Evolutionary conservation across 1,140 invertebrate species (phyloP), one percentile per base, ranked within the genome.

Genomic region (Danaus melanippus): DNA sequence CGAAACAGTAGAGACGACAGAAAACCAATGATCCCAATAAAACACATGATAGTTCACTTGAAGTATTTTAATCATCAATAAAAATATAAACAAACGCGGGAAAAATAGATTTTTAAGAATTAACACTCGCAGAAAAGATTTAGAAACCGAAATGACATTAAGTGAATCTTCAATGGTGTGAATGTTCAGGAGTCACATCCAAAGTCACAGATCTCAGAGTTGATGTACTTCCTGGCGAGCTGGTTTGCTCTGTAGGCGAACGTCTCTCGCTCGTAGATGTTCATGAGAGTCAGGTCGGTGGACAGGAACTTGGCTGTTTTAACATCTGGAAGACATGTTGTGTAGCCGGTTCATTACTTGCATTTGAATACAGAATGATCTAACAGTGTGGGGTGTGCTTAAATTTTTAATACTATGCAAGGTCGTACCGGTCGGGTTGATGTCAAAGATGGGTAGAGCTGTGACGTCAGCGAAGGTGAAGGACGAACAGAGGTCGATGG

Each of bases 181-280:
- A 39, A 10, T 12, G 10, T 12, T 58, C 60, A 66, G 40, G 12
- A 64, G 12, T 70, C 49, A 42, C 79, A 83, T 2, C 74, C 69
- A 41, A 74, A 83, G 50, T 81, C 60, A 39, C 79, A 83, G 12
- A 79, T 62, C 0, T 54, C 11, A 0, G 66, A 64, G 54, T 77
- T 75, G 9, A 81, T 56, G 47, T 55, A 80, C 1, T 56, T 57
- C 0, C 71, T 48, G 2, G 66, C 47, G 9, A 83, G 56, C 0
- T 55, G 46, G 10, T 56, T 64, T 5, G 64, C 76, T 46, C 75
- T 53, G 47, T 56, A 69, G 47, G 53, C 60, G 60, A 76, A 74
- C 0, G 62, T 63, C 11, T 83, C 79, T n/a, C 74, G 53, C 42
- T 81, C 77, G 64, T 59, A 83, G 39, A 78, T 74, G 47, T 76